Percentiles rank a stretch among this genome's conserved stretches.
Conservation (phyloP, 2,888 invertebrate species). For the Drosophila monieri region DNA sequence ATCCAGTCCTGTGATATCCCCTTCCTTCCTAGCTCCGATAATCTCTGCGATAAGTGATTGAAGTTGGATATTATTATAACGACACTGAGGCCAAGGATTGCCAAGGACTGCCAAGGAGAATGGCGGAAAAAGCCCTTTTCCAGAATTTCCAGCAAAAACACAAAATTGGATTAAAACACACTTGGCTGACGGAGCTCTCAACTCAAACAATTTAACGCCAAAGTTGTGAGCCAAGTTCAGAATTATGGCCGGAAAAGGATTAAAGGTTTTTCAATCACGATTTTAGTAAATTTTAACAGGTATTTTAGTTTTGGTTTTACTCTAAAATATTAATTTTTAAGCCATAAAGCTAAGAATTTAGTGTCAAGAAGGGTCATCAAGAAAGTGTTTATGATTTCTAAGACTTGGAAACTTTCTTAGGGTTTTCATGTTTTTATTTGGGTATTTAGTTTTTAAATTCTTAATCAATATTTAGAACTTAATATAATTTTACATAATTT, state of each 20-base stretch:
- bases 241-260: not conserved
- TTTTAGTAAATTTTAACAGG: not conserved
- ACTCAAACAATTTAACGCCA: not conserved
- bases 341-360: too few species aligned
- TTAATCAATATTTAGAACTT: too few species aligned
- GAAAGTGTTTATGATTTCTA: too few species aligned
- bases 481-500: too few species aligned
- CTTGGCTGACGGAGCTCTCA: not conserved
- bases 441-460: too few species aligned
- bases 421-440: too few species aligned
- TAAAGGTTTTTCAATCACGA: not conserved
- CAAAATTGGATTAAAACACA: constrained; percentile 1
- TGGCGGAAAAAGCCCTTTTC: not conserved
- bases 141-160: not conserved
- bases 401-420: too few species aligned
- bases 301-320: too few species aligned
- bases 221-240: not conserved
- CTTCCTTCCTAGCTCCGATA: constrained; percentile 1
- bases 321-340: too few species aligned
- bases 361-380: too few species aligned
- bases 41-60: constrained; percentile 30
- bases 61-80: constrained; percentile 25
- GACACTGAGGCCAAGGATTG: not conserved
- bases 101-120: too few species aligned
- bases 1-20: not conserved